Percentiles rank a stretch among this genome's conserved stretches.
phyloP scores from a whole-genome alignment of 92 coral and sea anemone species.

The Pocillopora grandis region DNA sequence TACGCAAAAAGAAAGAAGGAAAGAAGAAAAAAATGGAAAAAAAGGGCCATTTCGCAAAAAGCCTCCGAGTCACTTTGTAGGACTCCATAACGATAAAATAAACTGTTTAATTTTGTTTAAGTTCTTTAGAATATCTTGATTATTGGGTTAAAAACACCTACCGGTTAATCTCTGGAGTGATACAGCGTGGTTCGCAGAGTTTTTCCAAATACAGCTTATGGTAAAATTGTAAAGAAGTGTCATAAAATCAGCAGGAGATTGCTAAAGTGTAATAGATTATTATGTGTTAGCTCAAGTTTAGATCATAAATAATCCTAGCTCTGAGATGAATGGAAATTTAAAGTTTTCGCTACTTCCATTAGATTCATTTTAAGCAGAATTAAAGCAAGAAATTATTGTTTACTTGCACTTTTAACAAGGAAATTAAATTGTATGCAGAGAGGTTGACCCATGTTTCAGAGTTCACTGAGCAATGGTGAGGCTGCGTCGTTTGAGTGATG shows the following conservation, averaged over 20 bases:
- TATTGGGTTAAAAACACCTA: neutral
- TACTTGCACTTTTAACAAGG: neutral
- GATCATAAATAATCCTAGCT: neutral
- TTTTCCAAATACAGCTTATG: neutral
- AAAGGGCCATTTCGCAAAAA: too few relatives aligned
- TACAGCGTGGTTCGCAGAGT: neutral
- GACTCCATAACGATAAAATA: constrained; percentile 7
- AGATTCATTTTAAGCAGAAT: too few relatives aligned
- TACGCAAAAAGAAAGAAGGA: too few relatives aligned
- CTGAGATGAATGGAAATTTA: neutral
- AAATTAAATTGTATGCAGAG: neutral
- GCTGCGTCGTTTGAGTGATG: neutral
- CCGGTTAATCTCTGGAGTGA: neutral
- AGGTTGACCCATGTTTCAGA: neutral
- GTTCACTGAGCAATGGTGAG: neutral
- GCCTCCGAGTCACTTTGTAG: neutral
- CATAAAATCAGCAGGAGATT: constrained; percentile 6
- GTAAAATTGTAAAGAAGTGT: neutral
- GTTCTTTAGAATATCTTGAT: neutral
- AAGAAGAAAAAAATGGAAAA: too few relatives aligned
- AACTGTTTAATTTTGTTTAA: neutral
- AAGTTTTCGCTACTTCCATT: neutral
- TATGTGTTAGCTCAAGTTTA: too few relatives aligned
- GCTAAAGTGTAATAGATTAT: neutral
- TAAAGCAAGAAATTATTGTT: neutral